Conservation (phyloP, 2,797 vertebrate species). For the Loriculus beryllinus region DNA sequence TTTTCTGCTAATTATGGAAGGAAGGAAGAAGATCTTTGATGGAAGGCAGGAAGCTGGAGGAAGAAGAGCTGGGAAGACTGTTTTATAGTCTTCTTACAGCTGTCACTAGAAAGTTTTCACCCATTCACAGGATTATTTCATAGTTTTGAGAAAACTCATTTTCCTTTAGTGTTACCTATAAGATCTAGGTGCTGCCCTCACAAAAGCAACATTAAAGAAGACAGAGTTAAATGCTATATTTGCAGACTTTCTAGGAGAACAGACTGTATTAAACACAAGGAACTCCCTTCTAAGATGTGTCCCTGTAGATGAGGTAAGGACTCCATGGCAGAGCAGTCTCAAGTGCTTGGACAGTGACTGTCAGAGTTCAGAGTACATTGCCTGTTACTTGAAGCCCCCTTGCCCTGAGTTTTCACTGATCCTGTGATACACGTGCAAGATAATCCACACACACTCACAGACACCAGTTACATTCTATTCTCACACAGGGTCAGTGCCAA, state of each 20-base stretch:
- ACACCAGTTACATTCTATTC: neutral
- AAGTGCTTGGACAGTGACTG: neutral
- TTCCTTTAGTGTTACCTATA: neutral
- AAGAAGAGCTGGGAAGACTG: neutral
- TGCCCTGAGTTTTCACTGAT: neutral
- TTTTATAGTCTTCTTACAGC: neutral
- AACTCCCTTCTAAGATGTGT: neutral
- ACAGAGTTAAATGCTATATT: neutral
- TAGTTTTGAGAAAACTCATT: neutral
- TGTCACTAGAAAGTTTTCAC: neutral
- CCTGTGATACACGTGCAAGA: no score
- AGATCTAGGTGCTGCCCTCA: neutral
- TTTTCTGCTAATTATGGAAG: neutral
- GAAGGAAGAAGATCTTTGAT: neutral
- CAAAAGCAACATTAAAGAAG: neutral
- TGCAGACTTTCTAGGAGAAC: neutral
- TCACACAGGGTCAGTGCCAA: neutral
- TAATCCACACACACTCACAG: neutral
- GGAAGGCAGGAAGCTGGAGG: neutral
- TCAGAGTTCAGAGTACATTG: neutral
- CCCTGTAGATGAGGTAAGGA: neutral
- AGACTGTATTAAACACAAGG: neutral
- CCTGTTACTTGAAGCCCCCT: neutral
- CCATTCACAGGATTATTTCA: neutral
- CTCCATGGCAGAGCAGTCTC: neutral